Percentiles rank a stretch among this genome's conserved stretches.
These are phyloP conservation scores for Zoanthus sansibaricus DNA, from an alignment of 92 coral and sea anemone genomes.

Conservation along the genomic window DNA sequence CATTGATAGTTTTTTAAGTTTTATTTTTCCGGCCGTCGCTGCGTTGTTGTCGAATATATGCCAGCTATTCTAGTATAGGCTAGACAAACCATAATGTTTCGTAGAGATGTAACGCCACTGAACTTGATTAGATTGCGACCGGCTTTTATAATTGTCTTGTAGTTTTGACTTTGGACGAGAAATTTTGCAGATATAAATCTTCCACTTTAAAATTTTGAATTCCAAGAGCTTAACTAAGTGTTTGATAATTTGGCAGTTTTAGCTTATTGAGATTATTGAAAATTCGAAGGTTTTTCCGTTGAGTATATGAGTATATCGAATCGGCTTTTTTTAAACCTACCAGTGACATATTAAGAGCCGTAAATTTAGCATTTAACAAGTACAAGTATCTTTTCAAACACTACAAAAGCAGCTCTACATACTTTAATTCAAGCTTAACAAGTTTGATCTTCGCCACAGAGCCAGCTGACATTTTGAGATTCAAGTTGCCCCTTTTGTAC, in stretches of 20 bases:
- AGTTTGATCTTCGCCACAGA: too few species aligned
- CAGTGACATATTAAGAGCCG: not conserved
- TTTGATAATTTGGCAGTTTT: not conserved
- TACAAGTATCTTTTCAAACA: not conserved
- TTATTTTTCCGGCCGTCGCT: too few species aligned
- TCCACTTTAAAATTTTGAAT: not conserved
- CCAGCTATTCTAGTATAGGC: too few species aligned
- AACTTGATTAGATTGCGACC: too few species aligned
- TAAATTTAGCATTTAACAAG: not conserved
- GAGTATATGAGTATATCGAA: not conserved
- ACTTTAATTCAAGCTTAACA: too few species aligned
- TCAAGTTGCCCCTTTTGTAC: not conserved
- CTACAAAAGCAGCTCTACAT: not conserved
- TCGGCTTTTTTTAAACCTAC: constrained; percentile 4
- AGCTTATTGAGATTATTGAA: not conserved
- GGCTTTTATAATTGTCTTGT: not conserved
- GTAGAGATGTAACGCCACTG: too few species aligned
- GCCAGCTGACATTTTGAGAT: too few species aligned
- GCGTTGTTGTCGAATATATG: too few species aligned
- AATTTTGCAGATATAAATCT: not conserved
- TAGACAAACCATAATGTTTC: too few species aligned
- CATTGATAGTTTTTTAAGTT: not conserved
- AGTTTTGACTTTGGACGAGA: not conserved
- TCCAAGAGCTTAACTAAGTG: not conserved
- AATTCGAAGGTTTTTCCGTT: constrained; percentile 20